A percentile compares a stretch with the other conserved stretches of the same genome.
Evolutionary conservation across 2,797 vertebrate species (phyloP).

Genomic region (Syndactyla subalaris): DNA sequence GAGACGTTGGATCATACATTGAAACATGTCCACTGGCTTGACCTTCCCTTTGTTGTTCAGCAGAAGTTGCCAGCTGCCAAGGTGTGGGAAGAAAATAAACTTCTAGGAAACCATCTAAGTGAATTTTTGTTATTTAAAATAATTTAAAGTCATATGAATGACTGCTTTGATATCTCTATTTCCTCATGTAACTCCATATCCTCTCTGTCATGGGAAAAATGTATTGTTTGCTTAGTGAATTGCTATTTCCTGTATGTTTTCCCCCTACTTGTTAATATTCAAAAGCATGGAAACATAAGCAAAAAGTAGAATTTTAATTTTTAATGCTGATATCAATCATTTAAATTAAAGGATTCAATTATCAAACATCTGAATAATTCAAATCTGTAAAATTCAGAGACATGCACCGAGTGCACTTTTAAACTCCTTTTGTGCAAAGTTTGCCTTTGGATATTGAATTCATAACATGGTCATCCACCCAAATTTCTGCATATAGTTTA

Average conservation of each 20-base stretch:
- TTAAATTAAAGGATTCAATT: neutral
- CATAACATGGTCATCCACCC: neutral
- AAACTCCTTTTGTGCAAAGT: neutral
- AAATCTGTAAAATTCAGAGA: neutral
- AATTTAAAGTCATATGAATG: neutral
- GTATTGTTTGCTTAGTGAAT: neutral
- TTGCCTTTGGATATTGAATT: neutral
- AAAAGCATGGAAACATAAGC: neutral
- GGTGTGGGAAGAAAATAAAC: neutral
- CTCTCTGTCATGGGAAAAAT: neutral
- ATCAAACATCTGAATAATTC: neutral
- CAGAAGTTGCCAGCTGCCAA: neutral
- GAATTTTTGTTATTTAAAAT: neutral
- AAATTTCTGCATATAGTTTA: neutral
- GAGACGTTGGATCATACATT: no score
- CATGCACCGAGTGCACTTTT: rapidly evolving
- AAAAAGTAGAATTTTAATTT: neutral
- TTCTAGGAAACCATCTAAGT: neutral
- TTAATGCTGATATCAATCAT: neutral
- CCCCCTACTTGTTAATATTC: neutral
- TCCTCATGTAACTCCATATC: neutral
- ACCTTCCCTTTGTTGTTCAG: neutral
- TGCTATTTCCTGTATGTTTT: neutral
- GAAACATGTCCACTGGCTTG: neutral
- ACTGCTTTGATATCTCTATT: neutral